Base-by-base conservation (phyloP, 2,797 vertebrate genomes). In the Cygnus olor region DNA sequence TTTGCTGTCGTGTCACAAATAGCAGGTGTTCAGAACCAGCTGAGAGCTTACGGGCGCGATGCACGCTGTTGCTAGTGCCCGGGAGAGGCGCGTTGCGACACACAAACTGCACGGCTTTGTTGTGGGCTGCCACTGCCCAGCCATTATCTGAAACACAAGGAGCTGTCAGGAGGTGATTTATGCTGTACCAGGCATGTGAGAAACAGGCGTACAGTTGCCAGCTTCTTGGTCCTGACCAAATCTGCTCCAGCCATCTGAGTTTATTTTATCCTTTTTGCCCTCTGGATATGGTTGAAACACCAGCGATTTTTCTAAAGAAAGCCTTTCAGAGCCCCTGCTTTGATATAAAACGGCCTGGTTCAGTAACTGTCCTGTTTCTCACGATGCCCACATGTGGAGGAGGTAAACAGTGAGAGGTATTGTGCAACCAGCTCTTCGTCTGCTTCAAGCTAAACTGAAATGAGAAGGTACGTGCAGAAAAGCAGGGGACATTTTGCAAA, bases 91-190 rank as follows among this genome's bases (percentile, higher is more conserved):
- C 73, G 89, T 90, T 91, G 85, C 61, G 77, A 94, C 79, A 83
- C 78, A 90, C 38, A 20, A 73, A 93, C 68, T 95, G 82, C 49
- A 79, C 88, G 79, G 89, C 90, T 93, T 94, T 93, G 89, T 88
- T 97, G 93, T 93, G 94, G 91, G 84, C 28, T 84, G 92, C 86
- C 78, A 79, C 89, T 94, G 94, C 91, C 85, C 94, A 85, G 44
- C 74, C 89, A 95, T 88, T 65, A 90, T 78, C 61, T 51, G 73
- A 92, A 95, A 94, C 0, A 8, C 83, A 84, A 88, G 94, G 71
- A 89, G 82, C 95, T 94, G 96, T 91, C 94, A 90, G 78, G 82
- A 90, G 70, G 80, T 89, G 94, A 96, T 96, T 94, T 95, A 96
- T 9, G 1, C 69, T 61, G 65, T 12, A 65, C 64, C 4, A 0